Conservation (phyloP, 1,140 invertebrate species). For the Galleria mellonella region DNA sequence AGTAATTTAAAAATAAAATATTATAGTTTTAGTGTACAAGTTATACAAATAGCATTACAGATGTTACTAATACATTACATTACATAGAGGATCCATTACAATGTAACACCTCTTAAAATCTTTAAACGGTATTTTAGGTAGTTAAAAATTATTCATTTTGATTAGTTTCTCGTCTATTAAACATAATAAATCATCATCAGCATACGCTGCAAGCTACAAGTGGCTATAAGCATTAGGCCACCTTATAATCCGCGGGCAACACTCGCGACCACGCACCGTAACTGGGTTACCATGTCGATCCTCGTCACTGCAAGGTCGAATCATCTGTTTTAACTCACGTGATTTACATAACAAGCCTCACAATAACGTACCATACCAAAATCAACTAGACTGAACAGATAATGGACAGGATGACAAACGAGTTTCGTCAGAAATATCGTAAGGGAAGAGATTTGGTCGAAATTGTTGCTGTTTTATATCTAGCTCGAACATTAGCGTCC, state of each 20-base stretch:
- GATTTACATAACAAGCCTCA: slow-evolving; percentile 3
- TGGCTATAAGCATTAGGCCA: slow-evolving; percentile 18
- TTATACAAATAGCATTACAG: too few relatives aligned
- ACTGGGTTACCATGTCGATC: slow-evolving; percentile 53
- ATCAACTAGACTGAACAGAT: slow-evolving; percentile 1
- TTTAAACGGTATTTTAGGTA: too few relatives aligned
- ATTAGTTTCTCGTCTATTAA: too few relatives aligned
- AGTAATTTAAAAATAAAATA: too few relatives aligned
- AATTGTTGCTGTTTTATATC: slow-evolving; percentile 22
- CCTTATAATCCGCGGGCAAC: slow-evolving; percentile 35
- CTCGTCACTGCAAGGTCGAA: slow-evolving; percentile 35
- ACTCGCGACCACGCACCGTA: slow-evolving; percentile 46
- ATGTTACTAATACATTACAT: too few relatives aligned
- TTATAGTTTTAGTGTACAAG: too few relatives aligned
- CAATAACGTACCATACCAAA: neutral
- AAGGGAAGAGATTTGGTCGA: slow-evolving; percentile 1
- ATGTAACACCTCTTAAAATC: too few relatives aligned
- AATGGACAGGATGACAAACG: neutral
- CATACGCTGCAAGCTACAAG: slow-evolving; percentile 23
- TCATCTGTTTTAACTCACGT: slow-evolving; percentile 7
- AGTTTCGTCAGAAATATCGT: neutral
- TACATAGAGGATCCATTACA: too few relatives aligned
- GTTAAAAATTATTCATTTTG: too few relatives aligned
- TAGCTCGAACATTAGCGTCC: slow-evolving; percentile 55
- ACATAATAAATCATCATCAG: slow-evolving; percentile 15